These are phyloP conservation scores for Ectemnius lituratus DNA, from an alignment of 2,888 invertebrate genomes.

Conservation along the genomic window DNA sequence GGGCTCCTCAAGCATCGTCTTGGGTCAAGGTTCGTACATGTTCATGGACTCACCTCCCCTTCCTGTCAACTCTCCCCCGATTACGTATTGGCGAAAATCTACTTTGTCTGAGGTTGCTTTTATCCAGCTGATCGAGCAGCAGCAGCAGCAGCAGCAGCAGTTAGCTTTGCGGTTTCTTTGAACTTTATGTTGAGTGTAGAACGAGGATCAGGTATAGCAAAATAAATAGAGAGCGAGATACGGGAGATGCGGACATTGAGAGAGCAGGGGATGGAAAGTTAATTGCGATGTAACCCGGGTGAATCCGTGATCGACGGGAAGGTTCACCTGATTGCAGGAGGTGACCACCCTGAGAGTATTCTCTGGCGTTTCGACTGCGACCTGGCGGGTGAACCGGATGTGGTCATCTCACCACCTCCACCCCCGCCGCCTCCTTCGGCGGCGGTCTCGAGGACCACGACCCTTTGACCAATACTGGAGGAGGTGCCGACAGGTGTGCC, in stretches of 20 bases:
- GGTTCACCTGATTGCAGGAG: conserved; percentile 63
- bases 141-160: too few species aligned
- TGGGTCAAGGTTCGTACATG: conserved; percentile 72
- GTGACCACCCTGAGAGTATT: conserved; percentile 76
- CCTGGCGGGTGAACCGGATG: conserved; percentile 76
- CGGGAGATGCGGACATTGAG: too few species aligned
- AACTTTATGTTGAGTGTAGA: too few species aligned
- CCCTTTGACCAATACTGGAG: conserved; percentile 77
- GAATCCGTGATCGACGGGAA: not conserved
- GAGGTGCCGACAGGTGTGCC: conserved; percentile 75
- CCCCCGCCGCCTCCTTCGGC: conserved; percentile 72
- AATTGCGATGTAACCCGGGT: too few species aligned
- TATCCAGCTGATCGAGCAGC: too few species aligned
- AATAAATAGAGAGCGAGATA: too few species aligned
- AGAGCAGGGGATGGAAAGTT: too few species aligned
- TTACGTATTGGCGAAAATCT: too few species aligned
- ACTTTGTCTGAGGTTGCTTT: too few species aligned
- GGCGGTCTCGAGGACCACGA: conserved; percentile 72
- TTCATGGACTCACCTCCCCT: conserved; percentile 5
- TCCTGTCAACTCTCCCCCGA: conserved; percentile 1
- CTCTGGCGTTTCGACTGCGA: conserved; percentile 77
- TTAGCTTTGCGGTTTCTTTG: too few species aligned
- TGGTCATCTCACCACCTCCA: conserved; percentile 74
- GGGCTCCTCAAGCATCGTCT: conserved; percentile 75
- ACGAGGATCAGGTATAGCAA: too few species aligned